phyloP scores from a whole-genome alignment of 2,797 vertebrate species.

The Trematomus bernacchii region DNA sequence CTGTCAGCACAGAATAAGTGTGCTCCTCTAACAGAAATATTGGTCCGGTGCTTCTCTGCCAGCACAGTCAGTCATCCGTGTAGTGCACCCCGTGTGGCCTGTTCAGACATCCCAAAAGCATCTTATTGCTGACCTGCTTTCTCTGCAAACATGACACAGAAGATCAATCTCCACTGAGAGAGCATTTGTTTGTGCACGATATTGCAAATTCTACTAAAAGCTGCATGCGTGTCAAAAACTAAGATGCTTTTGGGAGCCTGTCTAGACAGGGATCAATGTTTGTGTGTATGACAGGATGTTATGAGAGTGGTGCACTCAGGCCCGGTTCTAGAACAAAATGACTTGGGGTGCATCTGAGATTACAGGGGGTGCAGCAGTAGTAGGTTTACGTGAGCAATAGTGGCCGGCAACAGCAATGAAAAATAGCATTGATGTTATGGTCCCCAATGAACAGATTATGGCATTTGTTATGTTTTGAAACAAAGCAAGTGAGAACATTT shows the following conservation, averaged over 20 bases:
- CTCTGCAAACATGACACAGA: not conserved
- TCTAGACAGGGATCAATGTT: conserved; percentile 34
- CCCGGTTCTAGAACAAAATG: too few relatives aligned
- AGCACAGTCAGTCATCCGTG: conserved; percentile 27
- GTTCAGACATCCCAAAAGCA: conserved; percentile 44
- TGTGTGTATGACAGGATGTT: conserved; percentile 7
- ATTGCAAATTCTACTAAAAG: not conserved
- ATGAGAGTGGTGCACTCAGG: not conserved
- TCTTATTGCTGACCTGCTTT: conserved; percentile 29
- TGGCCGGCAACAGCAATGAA: too few relatives aligned
- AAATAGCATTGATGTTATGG: too few relatives aligned
- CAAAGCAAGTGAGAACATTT: too few relatives aligned
- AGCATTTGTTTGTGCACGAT: not conserved
- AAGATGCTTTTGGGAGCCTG: conserved; percentile 31
- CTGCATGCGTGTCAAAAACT: not conserved
- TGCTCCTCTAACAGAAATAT: conserved; percentile 24
- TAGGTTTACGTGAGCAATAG: too few relatives aligned
- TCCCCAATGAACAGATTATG: too few relatives aligned
- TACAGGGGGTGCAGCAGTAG: too few relatives aligned
- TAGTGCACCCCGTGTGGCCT: conserved; percentile 19
- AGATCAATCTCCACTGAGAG: conserved; percentile 8
- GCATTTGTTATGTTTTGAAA: too few relatives aligned
- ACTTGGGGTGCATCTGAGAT: too few relatives aligned
- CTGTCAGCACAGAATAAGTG: conserved; percentile 49
- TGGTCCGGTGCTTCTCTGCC: conserved; percentile 25